These are phyloP conservation scores for Colistium nudipinnis DNA, from an alignment of 2,113 vertebrate genomes.

Conservation along the genomic window DNA sequence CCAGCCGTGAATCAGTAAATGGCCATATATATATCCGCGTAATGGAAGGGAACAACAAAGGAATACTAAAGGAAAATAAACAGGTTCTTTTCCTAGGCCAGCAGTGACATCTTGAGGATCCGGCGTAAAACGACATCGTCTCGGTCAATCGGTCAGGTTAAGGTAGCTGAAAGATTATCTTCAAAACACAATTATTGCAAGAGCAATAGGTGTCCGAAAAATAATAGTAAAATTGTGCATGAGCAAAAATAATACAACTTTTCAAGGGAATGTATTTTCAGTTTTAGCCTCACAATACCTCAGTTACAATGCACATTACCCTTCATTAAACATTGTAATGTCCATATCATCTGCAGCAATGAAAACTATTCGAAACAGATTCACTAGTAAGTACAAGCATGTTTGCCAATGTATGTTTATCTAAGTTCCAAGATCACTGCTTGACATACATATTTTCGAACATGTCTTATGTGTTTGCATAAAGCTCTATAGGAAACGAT, in stretches of 20 bases:
- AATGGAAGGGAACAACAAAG: constrained; percentile 28
- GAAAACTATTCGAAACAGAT: not conserved
- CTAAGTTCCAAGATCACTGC: too few relatives aligned
- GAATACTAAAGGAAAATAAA: not conserved
- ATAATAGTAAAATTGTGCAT: not conserved
- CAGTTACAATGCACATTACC: not conserved
- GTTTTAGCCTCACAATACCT: not conserved
- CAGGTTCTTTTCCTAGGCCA: constrained; percentile 43
- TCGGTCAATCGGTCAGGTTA: not conserved
- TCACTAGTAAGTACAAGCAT: not conserved
- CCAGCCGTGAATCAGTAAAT: constrained; percentile 24
- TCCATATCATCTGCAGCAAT: not conserved
- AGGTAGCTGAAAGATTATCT: not conserved
- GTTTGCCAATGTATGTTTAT: not conserved
- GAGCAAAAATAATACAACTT: not conserved
- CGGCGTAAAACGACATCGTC: constrained; percentile 8
- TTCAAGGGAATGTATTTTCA: not conserved
- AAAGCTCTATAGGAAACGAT: not conserved
- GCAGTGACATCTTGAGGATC: constrained; percentile 67
- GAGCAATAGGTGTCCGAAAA: not conserved
- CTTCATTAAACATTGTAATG: not conserved
- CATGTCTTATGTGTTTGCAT: not conserved
- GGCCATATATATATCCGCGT: not conserved
- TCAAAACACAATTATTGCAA: not conserved
- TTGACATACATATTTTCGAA: not conserved